Conservation (phyloP, 37 sponge, comb jelly and placozoan genomes). For the Dysidea cf. avara region DNA sequence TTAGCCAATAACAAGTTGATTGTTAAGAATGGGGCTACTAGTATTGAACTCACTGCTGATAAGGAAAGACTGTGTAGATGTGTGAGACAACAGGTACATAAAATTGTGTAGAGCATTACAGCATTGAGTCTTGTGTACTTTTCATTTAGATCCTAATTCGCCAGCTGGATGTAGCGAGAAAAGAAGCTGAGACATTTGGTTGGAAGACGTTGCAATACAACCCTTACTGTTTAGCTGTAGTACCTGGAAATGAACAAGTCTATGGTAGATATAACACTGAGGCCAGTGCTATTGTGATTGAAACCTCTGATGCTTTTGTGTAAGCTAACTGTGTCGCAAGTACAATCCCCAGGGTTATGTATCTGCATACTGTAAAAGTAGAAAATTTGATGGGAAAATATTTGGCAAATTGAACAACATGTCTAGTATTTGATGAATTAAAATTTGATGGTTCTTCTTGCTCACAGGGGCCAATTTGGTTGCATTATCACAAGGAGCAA, state of each 20-base stretch:
- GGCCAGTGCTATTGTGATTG: slow-evolving; percentile 43
- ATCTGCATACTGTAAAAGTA: no score
- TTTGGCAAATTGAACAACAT: no score
- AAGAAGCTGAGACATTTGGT: slow-evolving; percentile 11
- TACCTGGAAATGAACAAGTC: slow-evolving; percentile 14
- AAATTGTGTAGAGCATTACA: neutral
- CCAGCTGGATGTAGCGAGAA: slow-evolving; percentile 17
- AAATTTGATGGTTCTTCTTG: no score
- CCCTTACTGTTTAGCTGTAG: slow-evolving; percentile 21
- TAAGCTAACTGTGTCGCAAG: no score
- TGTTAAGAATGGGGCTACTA: slow-evolving; percentile 11
- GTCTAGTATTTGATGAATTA: no score
- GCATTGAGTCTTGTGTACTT: neutral
- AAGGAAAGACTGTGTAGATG: slow-evolving; percentile 33
- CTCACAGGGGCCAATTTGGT: no score
- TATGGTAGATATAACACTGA: neutral
- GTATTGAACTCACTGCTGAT: slow-evolving; percentile 15
- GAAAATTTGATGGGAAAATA: no score
- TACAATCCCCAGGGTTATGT: neutral
- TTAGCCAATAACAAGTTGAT: slow-evolving; percentile 27
- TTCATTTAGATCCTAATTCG: slow-evolving; percentile 42
- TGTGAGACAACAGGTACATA: slow-evolving; percentile 48
- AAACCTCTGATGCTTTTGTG: slow-evolving; percentile 49
- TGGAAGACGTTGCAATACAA: slow-evolving; percentile 50
- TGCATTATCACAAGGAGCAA: no score